Conservation (phyloP, 2,888 invertebrate species). For the Hetaerina titia region DNA sequence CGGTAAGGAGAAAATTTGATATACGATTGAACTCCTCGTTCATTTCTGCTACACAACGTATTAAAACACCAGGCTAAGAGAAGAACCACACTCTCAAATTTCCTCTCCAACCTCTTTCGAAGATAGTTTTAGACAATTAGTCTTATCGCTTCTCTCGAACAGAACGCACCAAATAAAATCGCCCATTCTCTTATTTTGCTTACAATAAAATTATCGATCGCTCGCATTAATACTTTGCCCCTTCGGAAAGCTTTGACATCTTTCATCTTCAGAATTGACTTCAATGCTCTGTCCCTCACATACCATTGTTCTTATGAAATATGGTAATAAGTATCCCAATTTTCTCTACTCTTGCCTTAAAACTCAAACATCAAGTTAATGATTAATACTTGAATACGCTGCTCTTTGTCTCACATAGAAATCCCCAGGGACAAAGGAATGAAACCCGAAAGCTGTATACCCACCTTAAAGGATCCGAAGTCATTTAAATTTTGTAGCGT, state of each 20-base stretch:
- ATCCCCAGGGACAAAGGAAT: background rate
- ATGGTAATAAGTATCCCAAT: background rate
- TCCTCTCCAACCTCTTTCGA: background rate
- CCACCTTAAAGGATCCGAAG: background rate
- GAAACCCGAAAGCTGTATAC: background rate
- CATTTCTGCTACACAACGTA: background rate
- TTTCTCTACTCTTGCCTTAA: background rate
- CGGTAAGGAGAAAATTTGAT: no score
- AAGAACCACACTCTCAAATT: background rate
- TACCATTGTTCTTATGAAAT: background rate
- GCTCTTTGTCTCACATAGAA: background rate
- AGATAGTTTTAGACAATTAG: background rate
- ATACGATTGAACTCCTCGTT: background rate
- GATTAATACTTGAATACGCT: conserved; percentile 2
- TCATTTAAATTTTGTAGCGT: background rate
- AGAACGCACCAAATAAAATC: background rate
- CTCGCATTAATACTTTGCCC: background rate
- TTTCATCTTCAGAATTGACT: background rate
- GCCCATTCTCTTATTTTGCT: background rate
- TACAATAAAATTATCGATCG: background rate
- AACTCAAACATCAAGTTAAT: background rate
- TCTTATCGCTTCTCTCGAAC: background rate
- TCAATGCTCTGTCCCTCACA: background rate
- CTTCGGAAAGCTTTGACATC: background rate
- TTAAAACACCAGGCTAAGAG: background rate